A percentile compares a stretch with the other conserved stretches of the same genome.
Evolutionary conservation across 2,797 vertebrate species (phyloP).

Genomic region (Hephaestus fuliginosus): DNA sequence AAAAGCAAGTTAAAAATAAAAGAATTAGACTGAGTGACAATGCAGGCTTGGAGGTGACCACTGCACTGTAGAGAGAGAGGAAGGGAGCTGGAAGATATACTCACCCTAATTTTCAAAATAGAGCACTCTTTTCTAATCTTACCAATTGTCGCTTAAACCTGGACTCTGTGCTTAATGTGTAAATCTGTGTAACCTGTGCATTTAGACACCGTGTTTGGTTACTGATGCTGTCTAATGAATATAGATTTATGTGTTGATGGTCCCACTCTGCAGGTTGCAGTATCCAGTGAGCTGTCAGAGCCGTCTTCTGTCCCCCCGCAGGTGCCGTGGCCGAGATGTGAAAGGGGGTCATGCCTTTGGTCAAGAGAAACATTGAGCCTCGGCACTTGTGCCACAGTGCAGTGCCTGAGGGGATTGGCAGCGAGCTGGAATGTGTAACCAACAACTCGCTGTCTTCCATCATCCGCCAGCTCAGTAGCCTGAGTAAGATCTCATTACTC

Average conservation of each 20-base stretch:
- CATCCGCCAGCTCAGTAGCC: slow-evolving; percentile 93
- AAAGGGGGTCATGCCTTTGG: slow-evolving; percentile 88
- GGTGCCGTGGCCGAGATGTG: slow-evolving; percentile 52
- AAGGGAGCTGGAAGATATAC: too few relatives aligned
- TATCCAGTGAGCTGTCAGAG: slow-evolving; percentile 10
- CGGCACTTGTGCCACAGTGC: slow-evolving; percentile 88
- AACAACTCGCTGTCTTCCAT: slow-evolving; percentile 93
- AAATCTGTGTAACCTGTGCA: background rate
- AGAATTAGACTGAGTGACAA: too few relatives aligned
- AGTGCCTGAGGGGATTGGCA: slow-evolving; percentile 90
- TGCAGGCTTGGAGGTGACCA: too few relatives aligned
- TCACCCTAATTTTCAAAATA: too few relatives aligned
- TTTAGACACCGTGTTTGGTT: background rate
- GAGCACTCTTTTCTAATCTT: too few relatives aligned
- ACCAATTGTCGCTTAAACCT: background rate
- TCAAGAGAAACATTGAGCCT: slow-evolving; percentile 92
- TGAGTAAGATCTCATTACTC: slow-evolving; percentile 86
- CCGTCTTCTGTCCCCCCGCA: slow-evolving; percentile 38
- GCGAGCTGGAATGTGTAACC: slow-evolving; percentile 93
- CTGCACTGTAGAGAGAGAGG: too few relatives aligned
- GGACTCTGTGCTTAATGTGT: background rate
- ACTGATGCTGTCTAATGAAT: slow-evolving; percentile 1
- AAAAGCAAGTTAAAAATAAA: too few relatives aligned
- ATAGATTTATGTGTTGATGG: background rate
- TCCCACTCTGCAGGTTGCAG: slow-evolving; percentile 13